Conservation (phyloP, 1,140 invertebrate genomes). For the Caenorhabditis brenneri region DNA sequence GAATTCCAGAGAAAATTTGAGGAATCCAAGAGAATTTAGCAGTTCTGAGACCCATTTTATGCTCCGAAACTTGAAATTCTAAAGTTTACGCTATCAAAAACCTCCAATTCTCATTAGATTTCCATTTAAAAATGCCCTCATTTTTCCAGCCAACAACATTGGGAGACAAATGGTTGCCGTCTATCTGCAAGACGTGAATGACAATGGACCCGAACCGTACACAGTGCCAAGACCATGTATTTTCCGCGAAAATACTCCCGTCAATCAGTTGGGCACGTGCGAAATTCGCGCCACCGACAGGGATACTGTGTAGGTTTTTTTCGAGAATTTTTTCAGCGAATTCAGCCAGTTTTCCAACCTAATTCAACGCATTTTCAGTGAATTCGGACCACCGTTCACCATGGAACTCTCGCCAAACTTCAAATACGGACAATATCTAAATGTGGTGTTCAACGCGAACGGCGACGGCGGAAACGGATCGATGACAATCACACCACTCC, state of each 20-base stretch:
- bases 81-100: no score
- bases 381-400: conserved; percentile 66
- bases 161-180: conserved; percentile 68
- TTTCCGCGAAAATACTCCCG: conserved; percentile 69
- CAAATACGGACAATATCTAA: conserved; percentile 59
- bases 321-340: no score
- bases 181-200: conserved; percentile 69
- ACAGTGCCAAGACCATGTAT: conserved; percentile 67
- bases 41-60: no score
- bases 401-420: conserved; percentile 63
- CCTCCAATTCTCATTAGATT: no score
- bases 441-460: conserved; percentile 60
- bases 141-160: conserved; percentile 66
- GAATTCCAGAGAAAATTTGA: no score
- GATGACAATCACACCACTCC: conserved; percentile 63
- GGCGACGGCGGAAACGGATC: conserved; percentile 63
- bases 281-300: conserved; percentile 65
- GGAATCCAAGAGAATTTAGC: no score
- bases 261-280: conserved; percentile 62
- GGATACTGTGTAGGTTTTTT: conserved; percentile 60
- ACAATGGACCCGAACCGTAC: conserved; percentile 68
- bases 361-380: conserved; percentile 54
- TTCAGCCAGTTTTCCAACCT: neutral
- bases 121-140: neutral
- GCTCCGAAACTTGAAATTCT: no score